Evolutionary conservation across 2,113 vertebrate species (phyloP).

Genomic region (Physeter macrocephalus): DNA sequence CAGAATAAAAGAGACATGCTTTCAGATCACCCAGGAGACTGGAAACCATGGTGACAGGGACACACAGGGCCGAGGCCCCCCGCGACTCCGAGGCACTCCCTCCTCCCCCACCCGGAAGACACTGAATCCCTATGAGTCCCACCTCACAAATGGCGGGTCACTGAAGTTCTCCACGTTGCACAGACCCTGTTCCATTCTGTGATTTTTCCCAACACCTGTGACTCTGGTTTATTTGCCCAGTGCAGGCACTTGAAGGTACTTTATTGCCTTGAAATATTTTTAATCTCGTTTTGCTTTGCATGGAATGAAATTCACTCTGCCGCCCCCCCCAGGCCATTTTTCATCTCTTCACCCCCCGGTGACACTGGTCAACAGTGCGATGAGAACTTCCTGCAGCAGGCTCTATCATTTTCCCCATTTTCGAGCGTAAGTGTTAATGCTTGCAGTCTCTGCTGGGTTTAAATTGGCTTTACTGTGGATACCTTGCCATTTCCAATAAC

Average conservation of each 20-base stretch:
- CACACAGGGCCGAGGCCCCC: background rate
- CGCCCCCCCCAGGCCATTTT: background rate
- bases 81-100: background rate
- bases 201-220: fast-evolving
- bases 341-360: background rate
- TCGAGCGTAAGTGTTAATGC: conserved; percentile 40
- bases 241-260: background rate
- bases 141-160: fast-evolving
- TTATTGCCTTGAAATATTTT: background rate
- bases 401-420: background rate
- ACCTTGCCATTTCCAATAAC: background rate
- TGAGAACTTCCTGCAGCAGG: fast-evolving
- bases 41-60: background rate
- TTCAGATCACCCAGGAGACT: background rate
- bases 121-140: background rate
- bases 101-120: background rate
- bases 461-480: background rate
- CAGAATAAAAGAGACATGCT: background rate
- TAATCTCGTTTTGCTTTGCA: conserved; percentile 31
- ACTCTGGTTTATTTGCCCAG: background rate
- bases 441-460: conserved; percentile 16
- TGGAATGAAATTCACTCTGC: conserved; percentile 21
- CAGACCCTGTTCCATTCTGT: background rate
- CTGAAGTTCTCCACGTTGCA: fast-evolving
- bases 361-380: fast-evolving